phyloP scores from a whole-genome alignment of 2,888 invertebrate species.

The Amphipyra tragopoginis region DNA sequence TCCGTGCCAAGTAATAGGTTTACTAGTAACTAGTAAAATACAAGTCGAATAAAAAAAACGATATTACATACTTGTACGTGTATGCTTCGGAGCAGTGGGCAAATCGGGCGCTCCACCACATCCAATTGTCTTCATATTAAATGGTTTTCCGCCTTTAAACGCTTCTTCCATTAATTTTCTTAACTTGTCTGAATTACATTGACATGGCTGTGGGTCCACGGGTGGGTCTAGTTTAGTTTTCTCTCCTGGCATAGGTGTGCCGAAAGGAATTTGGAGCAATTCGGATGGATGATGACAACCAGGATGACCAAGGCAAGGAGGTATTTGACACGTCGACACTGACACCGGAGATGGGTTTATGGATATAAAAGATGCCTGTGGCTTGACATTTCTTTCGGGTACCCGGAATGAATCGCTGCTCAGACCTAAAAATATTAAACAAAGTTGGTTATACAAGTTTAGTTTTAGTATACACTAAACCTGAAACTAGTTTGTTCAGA shows the following conservation, averaged over 20 bases:
- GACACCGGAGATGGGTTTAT: not conserved
- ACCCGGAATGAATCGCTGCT: not conserved
- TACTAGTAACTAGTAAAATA: no score
- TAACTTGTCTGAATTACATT: slow-evolving; percentile 49
- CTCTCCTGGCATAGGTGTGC: not conserved
- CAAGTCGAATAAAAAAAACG: no score
- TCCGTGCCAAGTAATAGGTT: no score
- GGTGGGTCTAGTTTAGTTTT: no score
- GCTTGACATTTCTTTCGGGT: slow-evolving; percentile 1
- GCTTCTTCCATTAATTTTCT: slow-evolving; percentile 30
- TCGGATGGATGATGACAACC: not conserved
- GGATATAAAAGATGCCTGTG: slow-evolving; percentile 20
- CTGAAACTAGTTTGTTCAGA: no score
- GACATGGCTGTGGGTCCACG: slow-evolving; percentile 9
- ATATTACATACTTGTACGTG: no score
- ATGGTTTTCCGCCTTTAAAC: slow-evolving; percentile 8
- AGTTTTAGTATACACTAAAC: no score
- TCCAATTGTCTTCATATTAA: slow-evolving; percentile 3
- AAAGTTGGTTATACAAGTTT: no score
- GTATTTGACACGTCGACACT: slow-evolving; percentile 7
- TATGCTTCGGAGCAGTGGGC: no score
- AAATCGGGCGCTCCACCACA: slow-evolving; percentile 5
- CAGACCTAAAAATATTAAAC: slow-evolving; percentile 14
- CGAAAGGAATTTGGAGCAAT: not conserved
- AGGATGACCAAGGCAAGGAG: not conserved